Conservation (phyloP, 2,797 vertebrate genomes). For the Oreortyx pictus region DNA sequence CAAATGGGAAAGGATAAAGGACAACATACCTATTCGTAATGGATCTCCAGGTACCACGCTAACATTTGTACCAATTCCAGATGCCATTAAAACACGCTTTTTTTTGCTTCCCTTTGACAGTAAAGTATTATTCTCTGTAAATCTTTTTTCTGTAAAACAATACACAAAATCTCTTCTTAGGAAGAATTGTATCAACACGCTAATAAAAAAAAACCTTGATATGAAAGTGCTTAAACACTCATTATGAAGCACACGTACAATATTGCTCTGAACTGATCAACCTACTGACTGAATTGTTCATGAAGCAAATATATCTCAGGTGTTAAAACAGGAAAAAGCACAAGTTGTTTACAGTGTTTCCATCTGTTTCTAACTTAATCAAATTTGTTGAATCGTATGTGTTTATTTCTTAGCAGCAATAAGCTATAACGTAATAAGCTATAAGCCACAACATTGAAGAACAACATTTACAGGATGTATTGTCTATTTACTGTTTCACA, state of each 20-base stretch:
- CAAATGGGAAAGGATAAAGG: not conserved
- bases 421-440: not conserved
- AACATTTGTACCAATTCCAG: conserved; percentile 77
- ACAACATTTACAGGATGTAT: not conserved
- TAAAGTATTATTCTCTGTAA: not conserved
- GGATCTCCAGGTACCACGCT: conserved; percentile 78
- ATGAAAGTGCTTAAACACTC: not conserved
- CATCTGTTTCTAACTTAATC: not conserved
- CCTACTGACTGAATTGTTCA: not conserved
- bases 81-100: conserved; percentile 83
- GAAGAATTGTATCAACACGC: not conserved
- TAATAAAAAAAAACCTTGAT: not conserved
- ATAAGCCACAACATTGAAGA: not conserved
- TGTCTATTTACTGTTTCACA: not conserved
- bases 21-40: conserved; percentile 83
- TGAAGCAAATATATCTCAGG: not conserved
- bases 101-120: conserved; percentile 74
- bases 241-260: not conserved
- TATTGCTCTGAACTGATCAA: not conserved
- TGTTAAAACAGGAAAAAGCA: not conserved
- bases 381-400: not conserved
- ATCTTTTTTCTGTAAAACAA: conserved; percentile 64
- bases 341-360: not conserved
- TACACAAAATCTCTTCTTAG: not conserved
- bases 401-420: not conserved